Percentiles rank a stretch among this genome's conserved stretches.
phyloP scores from a whole-genome alignment of 2,113 vertebrate genomes.

The Nesoenas mayeri region DNA sequence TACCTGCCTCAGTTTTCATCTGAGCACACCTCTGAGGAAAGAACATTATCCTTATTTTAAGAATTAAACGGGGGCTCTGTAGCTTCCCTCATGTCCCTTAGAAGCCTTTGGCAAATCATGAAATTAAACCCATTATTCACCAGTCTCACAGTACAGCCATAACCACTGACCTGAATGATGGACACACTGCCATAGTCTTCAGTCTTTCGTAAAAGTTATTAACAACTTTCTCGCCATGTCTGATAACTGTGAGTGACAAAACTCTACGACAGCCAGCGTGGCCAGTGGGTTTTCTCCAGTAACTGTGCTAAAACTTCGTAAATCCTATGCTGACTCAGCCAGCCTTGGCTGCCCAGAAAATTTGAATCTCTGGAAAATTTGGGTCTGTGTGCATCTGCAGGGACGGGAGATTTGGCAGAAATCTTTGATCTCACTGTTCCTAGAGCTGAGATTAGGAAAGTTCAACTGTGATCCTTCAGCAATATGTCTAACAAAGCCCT shows the following conservation, averaged over 20 bases:
- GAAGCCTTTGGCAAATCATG: not conserved
- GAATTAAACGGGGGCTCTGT: not conserved
- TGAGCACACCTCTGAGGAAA: not conserved
- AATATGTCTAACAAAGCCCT: not conserved
- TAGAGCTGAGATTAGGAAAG: not conserved
- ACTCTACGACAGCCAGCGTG: not conserved
- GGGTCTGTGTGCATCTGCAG: not conserved
- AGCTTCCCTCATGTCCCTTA: not conserved
- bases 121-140: slow-evolving; percentile 45
- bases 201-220: not conserved
- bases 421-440: not conserved
- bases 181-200: not conserved
- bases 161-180: slow-evolving; percentile 17
- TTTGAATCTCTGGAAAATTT: not conserved
- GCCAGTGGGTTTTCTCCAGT: not conserved
- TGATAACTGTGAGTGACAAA: not conserved
- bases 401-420: not conserved
- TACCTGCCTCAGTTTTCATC: not conserved
- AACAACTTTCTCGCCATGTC: not conserved
- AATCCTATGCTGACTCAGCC: not conserved
- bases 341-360: not conserved
- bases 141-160: not conserved
- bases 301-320: not conserved
- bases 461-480: not conserved
- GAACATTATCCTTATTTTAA: not conserved